These are phyloP conservation scores for Pelecanoides urinatrix DNA, from an alignment of 2,113 vertebrate genomes.

Conservation along the genomic window DNA sequence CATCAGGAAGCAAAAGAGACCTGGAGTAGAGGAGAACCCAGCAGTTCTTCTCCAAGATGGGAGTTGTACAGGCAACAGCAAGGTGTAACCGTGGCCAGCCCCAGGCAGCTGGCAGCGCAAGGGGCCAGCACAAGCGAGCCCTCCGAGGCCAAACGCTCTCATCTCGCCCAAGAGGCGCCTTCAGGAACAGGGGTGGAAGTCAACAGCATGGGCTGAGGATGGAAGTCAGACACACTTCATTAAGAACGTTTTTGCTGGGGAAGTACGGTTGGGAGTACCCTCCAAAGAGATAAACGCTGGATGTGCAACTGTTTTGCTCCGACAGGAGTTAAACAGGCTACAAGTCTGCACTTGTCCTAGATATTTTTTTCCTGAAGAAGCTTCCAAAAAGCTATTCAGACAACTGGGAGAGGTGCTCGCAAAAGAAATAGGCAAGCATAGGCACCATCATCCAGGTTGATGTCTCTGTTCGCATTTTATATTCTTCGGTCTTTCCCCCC, in stretches of 20 bases:
- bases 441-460: neutral
- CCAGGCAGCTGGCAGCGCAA: neutral
- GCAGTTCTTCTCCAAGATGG: neutral
- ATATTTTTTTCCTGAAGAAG: neutral
- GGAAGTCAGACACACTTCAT: neutral
- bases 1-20: neutral
- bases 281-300: neutral
- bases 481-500: neutral
- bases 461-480: neutral
- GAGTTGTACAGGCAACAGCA: neutral
- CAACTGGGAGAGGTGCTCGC: neutral
- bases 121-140: neutral
- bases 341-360: constrained; percentile 38
- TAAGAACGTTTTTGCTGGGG: neutral
- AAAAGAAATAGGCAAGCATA: neutral
- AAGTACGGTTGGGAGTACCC: neutral
- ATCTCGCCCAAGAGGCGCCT: neutral
- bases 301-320: neutral
- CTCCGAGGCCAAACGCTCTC: neutral
- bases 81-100: neutral
- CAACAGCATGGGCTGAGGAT: rapidly evolving
- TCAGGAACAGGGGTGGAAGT: neutral
- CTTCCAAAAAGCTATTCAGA: neutral
- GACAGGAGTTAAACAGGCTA: neutral
- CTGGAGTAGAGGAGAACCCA: neutral